These are phyloP conservation scores for Epistrophe eligans DNA, from an alignment of 2,888 invertebrate species.

Conservation along the genomic window DNA sequence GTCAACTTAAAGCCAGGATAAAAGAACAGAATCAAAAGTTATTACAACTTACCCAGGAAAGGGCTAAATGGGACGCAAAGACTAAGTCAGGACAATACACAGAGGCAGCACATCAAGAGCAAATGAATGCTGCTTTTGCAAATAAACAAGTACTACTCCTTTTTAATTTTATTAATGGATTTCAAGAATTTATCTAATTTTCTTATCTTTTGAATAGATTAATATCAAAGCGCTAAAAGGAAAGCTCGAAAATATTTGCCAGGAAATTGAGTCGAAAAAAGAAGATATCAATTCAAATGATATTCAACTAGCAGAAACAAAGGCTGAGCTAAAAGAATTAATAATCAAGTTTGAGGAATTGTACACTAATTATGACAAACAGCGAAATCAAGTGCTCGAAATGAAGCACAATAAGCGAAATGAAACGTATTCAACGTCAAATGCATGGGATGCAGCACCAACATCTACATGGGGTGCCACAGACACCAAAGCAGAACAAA, in stretches of 20 bases:
- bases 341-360: slow-evolving; percentile 88
- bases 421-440: slow-evolving; percentile 80
- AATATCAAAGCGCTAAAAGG: slow-evolving; percentile 87
- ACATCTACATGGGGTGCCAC: slow-evolving; percentile 79
- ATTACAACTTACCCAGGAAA: slow-evolving; percentile 92
- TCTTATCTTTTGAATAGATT: neutral
- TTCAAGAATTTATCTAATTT: neutral
- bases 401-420: slow-evolving; percentile 85
- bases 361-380: slow-evolving; percentile 89
- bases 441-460: slow-evolving; percentile 86
- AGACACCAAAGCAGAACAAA: slow-evolving; percentile 79
- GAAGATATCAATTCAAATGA: slow-evolving; percentile 93
- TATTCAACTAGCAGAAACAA: slow-evolving; percentile 89
- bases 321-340: slow-evolving; percentile 87
- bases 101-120: slow-evolving; percentile 85
- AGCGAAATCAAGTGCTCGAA: slow-evolving; percentile 86
- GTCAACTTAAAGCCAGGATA: slow-evolving; percentile 90
- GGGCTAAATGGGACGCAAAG: slow-evolving; percentile 91
- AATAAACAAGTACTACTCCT: slow-evolving; percentile 85
- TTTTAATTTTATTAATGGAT: neutral
- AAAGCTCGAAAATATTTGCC: slow-evolving; percentile 90
- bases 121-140: slow-evolving; percentile 87
- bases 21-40: slow-evolving; percentile 94
- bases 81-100: slow-evolving; percentile 80
- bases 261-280: slow-evolving; percentile 91